Percentiles rank a stretch among this genome's conserved stretches.
Conservation (phyloP, 2,888 invertebrate species). For the Cheiracanthium punctorium region DNA sequence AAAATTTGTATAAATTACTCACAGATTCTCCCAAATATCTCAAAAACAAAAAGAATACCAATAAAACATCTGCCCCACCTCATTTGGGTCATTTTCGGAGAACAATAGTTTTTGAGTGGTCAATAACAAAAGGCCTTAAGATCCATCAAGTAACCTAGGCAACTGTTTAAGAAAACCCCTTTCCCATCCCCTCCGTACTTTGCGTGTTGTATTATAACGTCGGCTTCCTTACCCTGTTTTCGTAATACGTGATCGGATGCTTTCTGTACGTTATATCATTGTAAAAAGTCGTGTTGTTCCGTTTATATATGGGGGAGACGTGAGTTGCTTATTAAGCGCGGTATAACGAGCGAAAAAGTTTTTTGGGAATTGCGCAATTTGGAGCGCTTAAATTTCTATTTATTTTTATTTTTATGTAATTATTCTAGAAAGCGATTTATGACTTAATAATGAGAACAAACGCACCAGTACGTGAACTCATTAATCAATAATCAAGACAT, state of each 20-base stretch:
- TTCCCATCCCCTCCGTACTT: neutral
- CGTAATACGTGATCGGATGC: neutral
- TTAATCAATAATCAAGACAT: too few species aligned
- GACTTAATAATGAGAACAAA: neutral
- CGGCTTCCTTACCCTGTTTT: neutral
- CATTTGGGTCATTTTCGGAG: neutral
- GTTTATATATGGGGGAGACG: neutral
- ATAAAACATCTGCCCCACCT: neutral
- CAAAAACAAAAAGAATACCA: too few species aligned
- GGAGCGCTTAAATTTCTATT: neutral
- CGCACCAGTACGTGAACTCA: too few species aligned
- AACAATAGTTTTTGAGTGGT: neutral
- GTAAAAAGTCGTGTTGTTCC: neutral
- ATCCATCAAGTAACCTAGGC: neutral
- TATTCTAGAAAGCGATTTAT: neutral
- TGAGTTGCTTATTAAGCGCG: neutral
- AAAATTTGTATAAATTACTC: too few species aligned
- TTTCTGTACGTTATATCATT: neutral
- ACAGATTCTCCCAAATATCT: too few species aligned
- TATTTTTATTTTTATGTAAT: neutral
- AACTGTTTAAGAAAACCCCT: neutral
- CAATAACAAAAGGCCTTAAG: neutral
- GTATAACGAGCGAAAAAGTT: neutral
- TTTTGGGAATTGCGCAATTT: neutral
- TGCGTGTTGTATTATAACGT: neutral